phyloP scores from a whole-genome alignment of 2,113 vertebrate species.

The Myotis yumanensis region DNA sequence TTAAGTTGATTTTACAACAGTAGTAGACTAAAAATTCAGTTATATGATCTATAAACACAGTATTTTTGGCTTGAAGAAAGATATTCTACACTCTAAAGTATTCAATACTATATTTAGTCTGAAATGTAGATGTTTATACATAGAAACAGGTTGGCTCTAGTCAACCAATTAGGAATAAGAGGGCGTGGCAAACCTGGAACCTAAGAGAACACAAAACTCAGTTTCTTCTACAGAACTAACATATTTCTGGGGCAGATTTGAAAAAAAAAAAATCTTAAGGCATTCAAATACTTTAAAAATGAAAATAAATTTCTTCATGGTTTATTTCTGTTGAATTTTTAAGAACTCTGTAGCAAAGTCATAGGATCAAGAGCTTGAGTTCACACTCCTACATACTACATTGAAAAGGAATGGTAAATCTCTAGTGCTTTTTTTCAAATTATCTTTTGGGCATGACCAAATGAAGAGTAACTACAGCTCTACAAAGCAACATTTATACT shows the following conservation, averaged over 20 bases:
- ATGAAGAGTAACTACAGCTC: background rate
- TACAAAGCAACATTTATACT: background rate
- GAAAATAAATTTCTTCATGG: background rate
- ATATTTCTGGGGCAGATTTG: background rate
- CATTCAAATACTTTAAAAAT: slow-evolving; percentile 25
- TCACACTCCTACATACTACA: background rate
- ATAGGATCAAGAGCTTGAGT: background rate
- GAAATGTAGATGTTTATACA: slow-evolving; percentile 56
- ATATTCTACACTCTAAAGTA: slow-evolving; percentile 17
- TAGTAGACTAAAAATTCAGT: background rate
- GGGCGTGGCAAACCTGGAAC: slow-evolving; percentile 26
- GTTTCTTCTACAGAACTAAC: slow-evolving; percentile 18
- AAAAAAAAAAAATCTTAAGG: background rate
- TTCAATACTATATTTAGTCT: slow-evolving; percentile 58
- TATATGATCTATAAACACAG: background rate
- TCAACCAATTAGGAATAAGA: slow-evolving; percentile 44
- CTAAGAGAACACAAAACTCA: slow-evolving; percentile 21
- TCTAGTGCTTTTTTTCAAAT: background rate
- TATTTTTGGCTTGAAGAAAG: slow-evolving; percentile 12
- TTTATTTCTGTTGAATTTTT: slow-evolving; percentile 10
- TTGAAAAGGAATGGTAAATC: background rate
- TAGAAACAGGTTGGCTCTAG: background rate
- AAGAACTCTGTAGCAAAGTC: background rate
- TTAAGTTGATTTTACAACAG: slow-evolving; percentile 3
- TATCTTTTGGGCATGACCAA: slow-evolving; percentile 1